Percentiles rank a stretch among this genome's conserved stretches.
Evolutionary conservation across 2,888 invertebrate species (phyloP).

Genomic region (Philonicus albiceps): DNA sequence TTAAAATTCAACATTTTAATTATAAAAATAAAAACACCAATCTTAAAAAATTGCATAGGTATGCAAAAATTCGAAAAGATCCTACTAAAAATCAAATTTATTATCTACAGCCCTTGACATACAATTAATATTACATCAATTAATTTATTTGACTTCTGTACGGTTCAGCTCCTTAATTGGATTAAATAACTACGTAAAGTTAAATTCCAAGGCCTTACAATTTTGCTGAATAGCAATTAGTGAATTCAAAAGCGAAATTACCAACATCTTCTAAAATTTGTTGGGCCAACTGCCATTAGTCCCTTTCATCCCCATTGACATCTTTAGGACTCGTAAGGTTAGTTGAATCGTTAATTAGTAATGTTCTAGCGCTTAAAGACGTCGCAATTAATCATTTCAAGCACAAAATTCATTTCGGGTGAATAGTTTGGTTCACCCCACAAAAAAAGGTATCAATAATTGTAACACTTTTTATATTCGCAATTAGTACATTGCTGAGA

Average conservation of each 20-base stretch:
- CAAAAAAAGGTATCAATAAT: background rate
- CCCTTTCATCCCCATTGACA: background rate
- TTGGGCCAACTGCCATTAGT: background rate
- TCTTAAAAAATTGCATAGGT: too few species aligned
- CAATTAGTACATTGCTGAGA: background rate
- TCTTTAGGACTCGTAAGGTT: background rate
- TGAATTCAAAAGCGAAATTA: background rate
- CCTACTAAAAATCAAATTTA: background rate
- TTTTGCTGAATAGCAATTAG: background rate
- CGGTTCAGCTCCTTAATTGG: background rate
- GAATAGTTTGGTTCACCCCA: background rate
- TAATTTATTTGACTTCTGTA: background rate
- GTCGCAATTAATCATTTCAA: background rate
- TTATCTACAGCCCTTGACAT: background rate
- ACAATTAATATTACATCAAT: background rate
- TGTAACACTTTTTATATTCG: background rate
- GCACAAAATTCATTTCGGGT: background rate
- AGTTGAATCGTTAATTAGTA: background rate
- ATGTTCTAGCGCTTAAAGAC: background rate
- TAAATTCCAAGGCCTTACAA: background rate
- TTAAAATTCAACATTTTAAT: too few species aligned
- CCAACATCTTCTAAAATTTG: background rate
- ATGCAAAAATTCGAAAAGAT: too few species aligned
- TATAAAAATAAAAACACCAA: too few species aligned
- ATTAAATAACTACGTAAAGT: background rate